Conservation (phyloP, 2,888 invertebrate species). For the Neria commutata region DNA sequence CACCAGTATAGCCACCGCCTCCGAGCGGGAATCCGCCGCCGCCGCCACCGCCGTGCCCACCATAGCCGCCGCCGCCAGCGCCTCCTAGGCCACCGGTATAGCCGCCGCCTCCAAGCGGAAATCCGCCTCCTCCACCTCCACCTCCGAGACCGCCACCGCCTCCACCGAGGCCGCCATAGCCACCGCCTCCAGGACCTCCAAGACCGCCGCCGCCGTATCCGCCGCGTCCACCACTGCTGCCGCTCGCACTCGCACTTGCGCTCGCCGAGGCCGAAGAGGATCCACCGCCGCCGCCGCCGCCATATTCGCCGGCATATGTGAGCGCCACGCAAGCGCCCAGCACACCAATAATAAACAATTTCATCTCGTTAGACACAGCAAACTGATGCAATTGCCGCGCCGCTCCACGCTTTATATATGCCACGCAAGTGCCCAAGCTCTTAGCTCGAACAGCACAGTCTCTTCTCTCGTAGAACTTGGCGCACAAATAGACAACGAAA, state of each 20-base stretch:
- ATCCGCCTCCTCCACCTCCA: slow-evolving; percentile 6
- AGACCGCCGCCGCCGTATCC: slow-evolving; percentile 19
- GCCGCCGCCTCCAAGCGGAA: slow-evolving; percentile 5
- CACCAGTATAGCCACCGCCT: background rate
- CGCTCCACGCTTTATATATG: too few relatives aligned
- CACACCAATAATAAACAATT: slow-evolving; percentile 46
- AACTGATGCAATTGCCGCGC: too few relatives aligned
- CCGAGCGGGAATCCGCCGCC: background rate
- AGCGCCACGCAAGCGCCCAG: slow-evolving; percentile 43
- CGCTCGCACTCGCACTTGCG: slow-evolving; percentile 24
- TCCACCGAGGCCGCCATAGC: slow-evolving; percentile 18
- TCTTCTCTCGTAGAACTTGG: too few relatives aligned
- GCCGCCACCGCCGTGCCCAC: background rate
- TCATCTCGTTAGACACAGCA: slow-evolving; percentile 32
- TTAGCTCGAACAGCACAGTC: too few relatives aligned
- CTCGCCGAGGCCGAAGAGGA: slow-evolving; percentile 34
- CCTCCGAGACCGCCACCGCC: slow-evolving; percentile 12
- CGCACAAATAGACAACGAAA: too few relatives aligned
- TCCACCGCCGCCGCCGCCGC: slow-evolving; percentile 31
- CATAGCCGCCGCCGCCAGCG: background rate
- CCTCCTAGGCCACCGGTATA: slow-evolving; percentile 14
- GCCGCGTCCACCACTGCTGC: slow-evolving; percentile 16
- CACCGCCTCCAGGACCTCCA: slow-evolving; percentile 11
- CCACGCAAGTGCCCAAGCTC: too few relatives aligned
- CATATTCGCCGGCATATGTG: slow-evolving; percentile 37